phyloP scores from a whole-genome alignment of 2,113 vertebrate genomes.

The Panurus biarmicus region DNA sequence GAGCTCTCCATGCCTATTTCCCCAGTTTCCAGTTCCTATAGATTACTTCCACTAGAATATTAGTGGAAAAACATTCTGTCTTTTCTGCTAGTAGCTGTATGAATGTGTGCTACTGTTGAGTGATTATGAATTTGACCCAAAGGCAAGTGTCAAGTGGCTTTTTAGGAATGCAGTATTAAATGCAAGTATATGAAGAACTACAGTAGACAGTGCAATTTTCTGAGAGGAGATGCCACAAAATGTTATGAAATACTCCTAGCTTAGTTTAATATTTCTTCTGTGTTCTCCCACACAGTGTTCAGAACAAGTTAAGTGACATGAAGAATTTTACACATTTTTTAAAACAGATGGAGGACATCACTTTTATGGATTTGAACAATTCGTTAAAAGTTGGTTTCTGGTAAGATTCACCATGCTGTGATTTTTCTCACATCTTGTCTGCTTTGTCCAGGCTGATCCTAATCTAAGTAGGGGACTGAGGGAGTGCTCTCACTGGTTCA shows the following conservation, averaged over 20 bases:
- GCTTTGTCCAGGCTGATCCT: background rate
- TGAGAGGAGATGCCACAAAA: background rate
- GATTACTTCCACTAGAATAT: background rate
- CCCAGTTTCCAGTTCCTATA: background rate
- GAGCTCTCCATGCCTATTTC: background rate
- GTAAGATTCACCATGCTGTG: background rate
- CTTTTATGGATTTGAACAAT: constrained; percentile 8
- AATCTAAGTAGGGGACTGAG: background rate
- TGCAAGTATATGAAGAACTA: background rate
- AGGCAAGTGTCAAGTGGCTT: background rate
- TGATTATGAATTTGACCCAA: background rate
- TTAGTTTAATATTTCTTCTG: constrained; percentile 12
- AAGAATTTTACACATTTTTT: constrained; percentile 2
- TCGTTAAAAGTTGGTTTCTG: constrained; percentile 3
- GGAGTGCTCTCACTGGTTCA: background rate
- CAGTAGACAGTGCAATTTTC: background rate
- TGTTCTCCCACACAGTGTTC: constrained; percentile 20
- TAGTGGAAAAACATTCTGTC: background rate
- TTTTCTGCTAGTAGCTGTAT: background rate
- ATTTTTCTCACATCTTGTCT: background rate
- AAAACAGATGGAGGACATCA: constrained; percentile 10
- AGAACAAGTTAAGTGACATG: constrained; percentile 6
- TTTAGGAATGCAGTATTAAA: background rate
- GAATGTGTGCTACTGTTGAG: background rate
- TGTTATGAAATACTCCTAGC: constrained; percentile 18